Evolutionary conservation across 2,797 vertebrate genomes (phyloP).

Genomic region (Microchirus variegatus): DNA sequence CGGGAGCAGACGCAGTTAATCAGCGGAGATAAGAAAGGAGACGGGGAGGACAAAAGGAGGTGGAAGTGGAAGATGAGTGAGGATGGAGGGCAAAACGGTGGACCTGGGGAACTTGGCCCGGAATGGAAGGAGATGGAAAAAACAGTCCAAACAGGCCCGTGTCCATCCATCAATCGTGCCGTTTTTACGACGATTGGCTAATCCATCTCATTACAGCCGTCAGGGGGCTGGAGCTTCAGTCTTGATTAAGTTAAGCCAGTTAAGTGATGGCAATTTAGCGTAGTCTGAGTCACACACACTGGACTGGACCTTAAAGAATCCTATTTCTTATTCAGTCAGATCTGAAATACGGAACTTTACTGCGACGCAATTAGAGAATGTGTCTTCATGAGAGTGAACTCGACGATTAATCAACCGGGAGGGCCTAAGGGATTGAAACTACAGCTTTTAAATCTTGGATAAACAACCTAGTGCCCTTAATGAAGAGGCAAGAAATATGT

Average conservation of each 20-base stretch:
- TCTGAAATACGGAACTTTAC: constrained; percentile 22
- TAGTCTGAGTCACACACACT: constrained; percentile 19
- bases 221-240: constrained; percentile 17
- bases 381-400: constrained; percentile 1
- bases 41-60: background rate
- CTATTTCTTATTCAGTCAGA: constrained; percentile 2
- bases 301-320: too few relatives aligned
- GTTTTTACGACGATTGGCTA: constrained; percentile 44
- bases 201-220: constrained; percentile 52
- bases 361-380: constrained; percentile 17
- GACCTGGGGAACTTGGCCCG: too few relatives aligned
- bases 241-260: constrained; percentile 54
- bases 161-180: constrained; percentile 21
- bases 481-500: background rate
- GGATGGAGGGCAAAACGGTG: background rate
- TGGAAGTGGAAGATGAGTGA: background rate
- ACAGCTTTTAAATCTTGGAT: background rate
- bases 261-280: constrained; percentile 37
- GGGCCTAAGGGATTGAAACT: constrained; percentile 2
- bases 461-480: constrained; percentile 8
- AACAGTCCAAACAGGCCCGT: constrained; percentile 24
- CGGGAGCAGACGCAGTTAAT: constrained; percentile 4
- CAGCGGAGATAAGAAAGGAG: background rate
- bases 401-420: constrained; percentile 3
- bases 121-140: too few relatives aligned